Evolutionary conservation across 1,140 invertebrate genomes (phyloP), one percentile per base, ranked within the genome.

Genomic region (Nasonia vitripennis): DNA sequence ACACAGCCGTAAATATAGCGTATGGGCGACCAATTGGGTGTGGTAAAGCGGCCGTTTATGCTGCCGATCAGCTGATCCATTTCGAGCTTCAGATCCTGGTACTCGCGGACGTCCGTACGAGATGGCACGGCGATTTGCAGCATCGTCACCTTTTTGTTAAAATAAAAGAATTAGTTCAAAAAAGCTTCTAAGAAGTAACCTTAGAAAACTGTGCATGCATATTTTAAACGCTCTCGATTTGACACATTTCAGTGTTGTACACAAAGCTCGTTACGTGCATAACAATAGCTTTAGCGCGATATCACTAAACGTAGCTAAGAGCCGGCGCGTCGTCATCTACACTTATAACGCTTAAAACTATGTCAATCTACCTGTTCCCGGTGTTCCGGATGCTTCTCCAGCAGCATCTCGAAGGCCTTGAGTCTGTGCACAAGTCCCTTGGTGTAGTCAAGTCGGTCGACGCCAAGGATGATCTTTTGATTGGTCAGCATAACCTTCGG

Each of bases 1-100:
- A 98, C 96, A 90, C 96, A 98, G 1, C 97, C 97, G 90, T 97
- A 98, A 88, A 98, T 98, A 89, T 98, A 98, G 81, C 97, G 95
- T 87, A 98, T 98, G 0, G 97, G 97, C 1, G 97, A 97, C 97
- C 97, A 98, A 90, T 97, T 98, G 1, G 97, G 96, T 12, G 96
- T 97, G 1, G 97, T 97, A 89, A 98, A 98, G 23, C 96, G 95
- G 34, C 97, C 97, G 90, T 98, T 98, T 68, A 98, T 98, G 73
- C 95, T 94, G 34, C 97, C 97, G 79, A 98, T 97, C 51, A 98
- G 90, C 90, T 98, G 97, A 91, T 98, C 97, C 92, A 98, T 97
- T 90, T 98, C 97, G 89, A 98, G 96, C 89, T 98, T 98, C 74
- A 98, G 93, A 87, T 98, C 97, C 89, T 98, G 96, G 89, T 98